Conservation (phyloP, 2,113 vertebrate genomes). For the Oryctolagus cuniculus region mOryCun1.1 NC_091450.1:22624501-22625000, state of each 20-base stretch:
- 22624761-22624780: background rate
- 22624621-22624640: background rate
- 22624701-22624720: background rate
- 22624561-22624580: constrained; percentile 1
- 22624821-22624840: too few relatives aligned
- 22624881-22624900: too few relatives aligned
- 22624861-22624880: too few relatives aligned
- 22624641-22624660: background rate
- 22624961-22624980: too few relatives aligned
- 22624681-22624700: background rate
- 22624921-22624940: too few relatives aligned
- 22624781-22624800: background rate
- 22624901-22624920: too few relatives aligned
- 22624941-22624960: too few relatives aligned
- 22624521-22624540: background rate
- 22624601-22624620: background rate
- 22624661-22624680: background rate
- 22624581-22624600: background rate
- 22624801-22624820: too few relatives aligned
- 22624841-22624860: too few relatives aligned
- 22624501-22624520: too few relatives aligned
- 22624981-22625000: too few relatives aligned
- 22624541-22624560: background rate
- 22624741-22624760: background rate
- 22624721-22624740: background rate